Evolutionary conservation across 2,888 invertebrate genomes (phyloP), one percentile per base, ranked within the genome.

Genomic region (Pandemis heparana): DNA sequence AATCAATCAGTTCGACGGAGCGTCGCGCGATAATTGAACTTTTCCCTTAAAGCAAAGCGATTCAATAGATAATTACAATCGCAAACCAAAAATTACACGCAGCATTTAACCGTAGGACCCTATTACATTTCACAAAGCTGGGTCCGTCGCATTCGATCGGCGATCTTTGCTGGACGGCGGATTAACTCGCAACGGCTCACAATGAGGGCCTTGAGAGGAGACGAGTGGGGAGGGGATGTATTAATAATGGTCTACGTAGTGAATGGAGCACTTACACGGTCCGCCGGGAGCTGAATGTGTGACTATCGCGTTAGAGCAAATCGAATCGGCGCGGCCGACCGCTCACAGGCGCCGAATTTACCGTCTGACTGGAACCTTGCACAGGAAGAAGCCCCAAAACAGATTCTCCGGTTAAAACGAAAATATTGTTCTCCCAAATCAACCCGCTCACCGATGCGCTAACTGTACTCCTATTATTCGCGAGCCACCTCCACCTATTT

Each of bases 11-110:
- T 79, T 82, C 87, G 85, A 71, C 81, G 87, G 85, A 92, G 88
- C 92, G 89, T 87, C 87, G 87, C 89, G 85, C 86, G 87, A 89
- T 91, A 93, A 93, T 92, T 89, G 91, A 92, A 92, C 91, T 92
- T 91, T 92, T 92, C 92, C 89, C 91, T 85, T 83, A 84, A 83
- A 89, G 85, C 83, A 85, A 82, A 79, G 85, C 88, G 84, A 90
- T 90, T 90, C 90, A 88, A 91, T 91, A 92, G 88, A 92, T 92
- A 92, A 92, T 92, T 94, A 90, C 92, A 91, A 92, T 90, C 86
- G 92, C 92, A 92, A 92, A 94, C 92, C 92, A 91, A 93, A 92
- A 92, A 94, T 94, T 92, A 92, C 91, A 91, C 87, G 91, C 90
- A 82, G 89, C 90, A 90, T 93, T 92, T 89, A 92, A 90, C 89